phyloP scores from a whole-genome alignment of 1,140 invertebrate species.

The Drosophila pallidifrons region DNA sequence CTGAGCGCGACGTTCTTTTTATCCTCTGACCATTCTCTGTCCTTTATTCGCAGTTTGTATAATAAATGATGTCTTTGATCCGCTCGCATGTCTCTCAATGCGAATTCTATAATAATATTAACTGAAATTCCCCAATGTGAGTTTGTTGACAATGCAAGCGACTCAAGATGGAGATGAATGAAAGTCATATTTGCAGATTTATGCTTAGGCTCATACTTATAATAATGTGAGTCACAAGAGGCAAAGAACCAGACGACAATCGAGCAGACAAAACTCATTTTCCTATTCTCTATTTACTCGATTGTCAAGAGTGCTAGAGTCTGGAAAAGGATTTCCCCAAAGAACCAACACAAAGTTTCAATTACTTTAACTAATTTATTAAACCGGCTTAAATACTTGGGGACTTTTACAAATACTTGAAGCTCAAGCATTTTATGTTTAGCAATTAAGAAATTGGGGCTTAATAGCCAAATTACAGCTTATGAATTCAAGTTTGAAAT shows the following conservation, averaged over 20 bases:
- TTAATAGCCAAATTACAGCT: background rate
- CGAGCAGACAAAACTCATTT: slow-evolving; percentile 32
- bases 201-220: too few species aligned
- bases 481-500: background rate
- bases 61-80: slow-evolving; percentile 19
- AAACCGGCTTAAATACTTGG: background rate
- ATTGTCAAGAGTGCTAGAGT: slow-evolving; percentile 26
- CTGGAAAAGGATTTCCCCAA: slow-evolving; percentile 9
- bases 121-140: slow-evolving; percentile 41
- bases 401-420: background rate
- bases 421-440: background rate
- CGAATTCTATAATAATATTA: too few species aligned
- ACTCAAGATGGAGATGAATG: too few species aligned
- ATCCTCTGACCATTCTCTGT: background rate
- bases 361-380: slow-evolving; percentile 63
- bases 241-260: too few species aligned
- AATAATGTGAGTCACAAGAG: too few species aligned
- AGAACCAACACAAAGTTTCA: slow-evolving; percentile 55
- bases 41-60: background rate
- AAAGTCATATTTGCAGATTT: too few species aligned
- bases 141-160: slow-evolving; percentile 15
- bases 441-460: background rate
- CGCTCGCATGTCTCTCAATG: background rate
- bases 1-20: slow-evolving; percentile 27
- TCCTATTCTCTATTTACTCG: slow-evolving; percentile 15